Base-by-base conservation (phyloP, 2,113 vertebrate species). In the Callaeas wilsoni region DNA sequence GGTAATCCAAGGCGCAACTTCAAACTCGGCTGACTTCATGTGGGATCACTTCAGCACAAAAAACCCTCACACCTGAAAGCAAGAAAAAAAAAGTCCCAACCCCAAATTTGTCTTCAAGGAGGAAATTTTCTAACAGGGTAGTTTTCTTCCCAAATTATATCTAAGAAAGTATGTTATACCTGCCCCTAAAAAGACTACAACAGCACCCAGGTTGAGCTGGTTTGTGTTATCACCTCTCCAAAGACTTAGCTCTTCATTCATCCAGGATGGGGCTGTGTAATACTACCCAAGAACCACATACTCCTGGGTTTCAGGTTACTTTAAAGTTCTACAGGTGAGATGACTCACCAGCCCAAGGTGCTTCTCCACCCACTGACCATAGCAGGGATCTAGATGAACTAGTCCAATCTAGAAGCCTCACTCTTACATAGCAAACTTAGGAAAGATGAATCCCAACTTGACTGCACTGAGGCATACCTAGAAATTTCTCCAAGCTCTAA, bases 311-410 rank as follows among this genome's bases (percentile, higher is more conserved):
- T 74, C 23, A 23, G 4, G 44, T 89, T 47, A 30, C 17, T 84
- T 76, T 77, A 44, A 41, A 46, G 5, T 50, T 37, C 17, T 84
- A 8, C 18, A 37, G 13, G 2, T 57, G 42, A 73, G 26, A 57
- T 5, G 1, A 62, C 57, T 53, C 26, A 27, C 32, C 41, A 74
- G 29, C 17, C 57, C 37, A 49, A 53, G 26, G 13, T 42, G 3
- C 12, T 53, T 84, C 37, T 74, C 16, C 41, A 26, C 2, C 2
- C 32, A 52, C 7, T 35, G 37, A 37, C 22, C 0, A 0, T 1
- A 75, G 23, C 52, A 81, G 33, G 13, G 32, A 41, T 67, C 13
- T 49, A 62, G 22, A 41, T 7, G 7, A 73, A 27, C 25, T 12
- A 77, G 12, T 6, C 80, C 41, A 52, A 21, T n/a, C 30, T 64